Evolutionary conservation across 64 coral and sea anemone species (phyloP), one percentile per base, ranked within the genome.

Genomic region (Montipora efflorescens): DNA sequence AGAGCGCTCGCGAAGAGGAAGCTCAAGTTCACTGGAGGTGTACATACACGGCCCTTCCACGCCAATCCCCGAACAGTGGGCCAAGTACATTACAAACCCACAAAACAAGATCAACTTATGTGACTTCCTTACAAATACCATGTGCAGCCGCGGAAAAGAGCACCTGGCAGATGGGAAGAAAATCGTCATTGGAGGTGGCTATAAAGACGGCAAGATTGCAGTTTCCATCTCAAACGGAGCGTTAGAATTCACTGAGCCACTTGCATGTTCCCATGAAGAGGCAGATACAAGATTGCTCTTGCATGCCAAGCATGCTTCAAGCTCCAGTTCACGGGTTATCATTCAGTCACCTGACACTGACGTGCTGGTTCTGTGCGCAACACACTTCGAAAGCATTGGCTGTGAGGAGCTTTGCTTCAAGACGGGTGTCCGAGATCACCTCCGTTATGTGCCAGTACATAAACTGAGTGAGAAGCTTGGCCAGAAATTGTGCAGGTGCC

Each of bases 51-150:
- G 74, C 25, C 47, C 20, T 45, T 74, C 74, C 15, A 97, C 82
- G 16, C 95, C 95, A 28, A 84, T 94, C 52, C 95, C 91, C 7
- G 94, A 93, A 58, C 88, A 91, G 44, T 97, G 95, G 86, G 81
- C 13, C 48, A 84, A 84, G 25, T 87, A 46, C 61, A 87, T 87
- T 19, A 36, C 62, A 7, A 87, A 73, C 51, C 25, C n/a, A 28
- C 1, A 71, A n/a, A 87, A 87, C 61, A 87, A 87, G 47, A n/a
- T 71, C 25, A 87, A 87, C 67, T 14, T 87, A 2, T 69, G 83
- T 70, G 64, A 28, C 25, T 25, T 87, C 47, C 15, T 87, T 19
- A 87, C 83, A 18, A 2, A 25, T 11, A 21, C 83, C 3, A 8
- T 87, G 3, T 70, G 23, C 22, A 20, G 47, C 8, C 10, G 16